These are phyloP conservation scores for Peromyscus melanophrys DNA, from an alignment of 2,797 vertebrate species.

Conservation along the genomic window DNA sequence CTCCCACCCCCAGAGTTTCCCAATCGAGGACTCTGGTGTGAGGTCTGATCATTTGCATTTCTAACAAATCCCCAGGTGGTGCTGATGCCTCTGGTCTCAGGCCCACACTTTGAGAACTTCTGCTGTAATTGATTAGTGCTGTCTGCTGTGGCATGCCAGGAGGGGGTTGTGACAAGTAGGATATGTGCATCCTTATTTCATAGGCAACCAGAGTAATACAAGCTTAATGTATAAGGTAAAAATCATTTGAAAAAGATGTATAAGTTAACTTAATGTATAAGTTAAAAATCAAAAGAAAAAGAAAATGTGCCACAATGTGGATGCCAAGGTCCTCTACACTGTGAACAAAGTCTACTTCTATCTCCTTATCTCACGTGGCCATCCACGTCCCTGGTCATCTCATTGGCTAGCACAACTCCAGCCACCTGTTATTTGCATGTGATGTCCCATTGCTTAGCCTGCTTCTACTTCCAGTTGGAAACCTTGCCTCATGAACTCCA, in stretches of 20 bases:
- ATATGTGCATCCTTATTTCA: constrained; percentile 18
- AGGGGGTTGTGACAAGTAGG: constrained; percentile 25
- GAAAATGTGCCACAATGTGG: not conserved
- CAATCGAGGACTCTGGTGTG: not conserved
- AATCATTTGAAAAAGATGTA: constrained; percentile 11
- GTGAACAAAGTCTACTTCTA: not conserved
- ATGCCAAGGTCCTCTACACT: not conserved
- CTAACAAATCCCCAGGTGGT: constrained; percentile 25
- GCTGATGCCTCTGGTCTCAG: not conserved
- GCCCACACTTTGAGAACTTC: constrained; percentile 17
- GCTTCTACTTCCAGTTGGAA: not conserved
- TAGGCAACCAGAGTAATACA: constrained; percentile 24
- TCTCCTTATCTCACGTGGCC: not conserved
- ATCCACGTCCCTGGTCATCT: not conserved
- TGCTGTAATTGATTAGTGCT: constrained; percentile 35
- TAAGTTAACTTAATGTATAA: not conserved
- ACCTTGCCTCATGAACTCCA: constrained; percentile 1
- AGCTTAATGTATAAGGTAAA: constrained; percentile 49
- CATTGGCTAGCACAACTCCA: not conserved
- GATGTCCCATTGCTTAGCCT: not conserved
- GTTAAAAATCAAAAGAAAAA: constrained; percentile 52
- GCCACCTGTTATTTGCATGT: constrained; percentile 7
- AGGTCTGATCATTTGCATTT: constrained; percentile 35
- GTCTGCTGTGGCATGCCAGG: not conserved
- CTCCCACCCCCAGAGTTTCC: constrained; percentile 3